A percentile compares a stretch with the other conserved stretches of the same genome.
Conservation (phyloP, 2,113 vertebrate genomes). For the Sciurus niger region DNA sequence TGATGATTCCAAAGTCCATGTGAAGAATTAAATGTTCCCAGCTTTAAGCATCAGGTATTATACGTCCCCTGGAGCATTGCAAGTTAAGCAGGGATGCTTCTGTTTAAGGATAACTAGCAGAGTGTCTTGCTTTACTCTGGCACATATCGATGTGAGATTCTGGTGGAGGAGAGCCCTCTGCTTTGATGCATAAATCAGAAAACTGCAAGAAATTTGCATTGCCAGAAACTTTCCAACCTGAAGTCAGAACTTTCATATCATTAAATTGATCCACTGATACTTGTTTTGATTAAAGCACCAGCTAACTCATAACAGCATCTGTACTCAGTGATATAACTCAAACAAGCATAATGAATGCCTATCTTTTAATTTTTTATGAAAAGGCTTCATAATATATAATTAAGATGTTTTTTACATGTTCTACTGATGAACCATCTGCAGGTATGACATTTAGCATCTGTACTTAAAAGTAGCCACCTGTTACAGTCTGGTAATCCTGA, state of each 20-base stretch:
- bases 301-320: conserved; percentile 71
- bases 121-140: conserved; percentile 12
- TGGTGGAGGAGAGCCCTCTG: not conserved
- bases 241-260: conserved; percentile 51
- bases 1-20: not conserved
- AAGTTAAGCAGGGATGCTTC: not conserved
- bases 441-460: conserved; percentile 80
- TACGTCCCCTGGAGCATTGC: not conserved
- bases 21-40: not conserved
- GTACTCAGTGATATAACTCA: conserved; percentile 48
- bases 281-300: conserved; percentile 78
- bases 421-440: conserved; percentile 80
- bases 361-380: conserved; percentile 74
- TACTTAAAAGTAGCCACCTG: conserved; percentile 82
- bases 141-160: conserved; percentile 42
- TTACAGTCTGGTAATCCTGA: conserved; percentile 40
- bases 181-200: conserved; percentile 78
- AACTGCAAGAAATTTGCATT: conserved; percentile 63
- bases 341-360: conserved; percentile 69
- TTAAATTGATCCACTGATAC: conserved; percentile 76
- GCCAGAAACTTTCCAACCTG: conserved; percentile 62
- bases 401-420: conserved; percentile 78
- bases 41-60: not conserved
- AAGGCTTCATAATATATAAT: conserved; percentile 70
- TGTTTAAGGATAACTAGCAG: conserved; percentile 32